Base-by-base conservation (phyloP, 2,113 vertebrate species). In the Mustela lutreola region DNA sequence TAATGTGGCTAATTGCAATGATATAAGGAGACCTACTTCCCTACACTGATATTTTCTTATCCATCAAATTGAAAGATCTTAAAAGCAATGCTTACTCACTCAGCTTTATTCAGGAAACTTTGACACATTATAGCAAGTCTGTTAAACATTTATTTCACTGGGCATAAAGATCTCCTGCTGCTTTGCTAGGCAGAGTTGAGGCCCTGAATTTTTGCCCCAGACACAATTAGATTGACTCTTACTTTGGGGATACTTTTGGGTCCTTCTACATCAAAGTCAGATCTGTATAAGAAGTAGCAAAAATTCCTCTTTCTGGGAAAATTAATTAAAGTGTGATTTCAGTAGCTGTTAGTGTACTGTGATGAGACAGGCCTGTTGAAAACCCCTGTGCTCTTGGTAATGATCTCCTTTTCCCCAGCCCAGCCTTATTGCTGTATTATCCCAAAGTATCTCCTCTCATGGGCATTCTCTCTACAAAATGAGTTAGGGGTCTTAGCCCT, bases 61-160 rank as follows among this genome's bases (percentile, higher is more conserved):
- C 95, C 94, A 33, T 97, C 98, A 96, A 97, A 97, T 97, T 97
- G 92, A 97, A 98, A 97, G 83, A 98, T 95, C 97, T 96, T 97
- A 98, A 98, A 94, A 82, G 70, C 76, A 91, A 86, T 94, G 96
- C 96, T 97, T 94, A 95, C 81, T 92, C 70, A 85, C 92, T 97
- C 89, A 84, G 96, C 75, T 97, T 97, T 96, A 97, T 97, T 79
- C 92, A 90, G 97, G 71, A 92, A 97, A 97, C 97, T 98, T 98
- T 98, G 97, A 98, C 96, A 98, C 70, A 78, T 98, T 87, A 88
- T 78, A 96, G 71, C 96, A 96, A 98, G 88, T 93, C 97, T 97
- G 98, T 97, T 97, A 97, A 96, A 98, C 98, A 90, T 98, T 97
- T 96, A 98, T 97, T 90, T 97, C 94, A 80, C 97, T 97, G 96